Percentiles rank a stretch among this genome's conserved stretches.
These are phyloP conservation scores for Melanchra persicariae DNA, from an alignment of 2,888 invertebrate species.

Conservation along the genomic window DNA sequence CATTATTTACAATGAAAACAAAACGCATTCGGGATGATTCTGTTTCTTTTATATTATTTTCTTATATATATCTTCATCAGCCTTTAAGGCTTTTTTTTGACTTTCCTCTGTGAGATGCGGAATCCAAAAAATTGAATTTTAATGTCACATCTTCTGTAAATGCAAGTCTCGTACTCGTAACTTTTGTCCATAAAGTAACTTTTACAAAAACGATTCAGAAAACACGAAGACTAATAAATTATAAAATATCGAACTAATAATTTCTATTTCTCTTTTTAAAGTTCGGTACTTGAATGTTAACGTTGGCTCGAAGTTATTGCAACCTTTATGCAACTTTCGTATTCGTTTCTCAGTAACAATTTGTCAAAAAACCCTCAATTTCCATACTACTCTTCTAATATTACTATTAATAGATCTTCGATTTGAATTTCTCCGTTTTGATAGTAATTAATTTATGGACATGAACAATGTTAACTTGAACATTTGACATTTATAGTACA, in stretches of 20 bases:
- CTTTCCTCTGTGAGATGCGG: background rate
- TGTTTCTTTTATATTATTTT: background rate
- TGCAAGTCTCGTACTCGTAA: background rate
- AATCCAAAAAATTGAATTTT: background rate
- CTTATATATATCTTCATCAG: too few relatives aligned
- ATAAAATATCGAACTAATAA: too few relatives aligned
- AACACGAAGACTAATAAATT: conserved; percentile 10
- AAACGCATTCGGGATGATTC: background rate
- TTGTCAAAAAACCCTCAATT: too few relatives aligned
- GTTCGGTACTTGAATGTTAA: background rate
- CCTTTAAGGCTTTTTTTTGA: background rate
- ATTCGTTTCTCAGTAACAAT: too few relatives aligned
- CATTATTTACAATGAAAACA: background rate
- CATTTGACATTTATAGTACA: conserved; percentile 1
- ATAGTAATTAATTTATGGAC: too few relatives aligned
- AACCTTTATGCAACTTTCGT: too few relatives aligned
- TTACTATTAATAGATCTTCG: background rate
- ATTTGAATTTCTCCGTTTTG: too few relatives aligned
- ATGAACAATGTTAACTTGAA: background rate
- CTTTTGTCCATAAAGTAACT: background rate
- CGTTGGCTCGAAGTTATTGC: background rate
- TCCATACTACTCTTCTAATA: background rate
- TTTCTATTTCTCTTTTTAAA: background rate
- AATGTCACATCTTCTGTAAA: background rate
- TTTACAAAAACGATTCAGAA: background rate